A percentile compares a stretch with the other conserved stretches of the same genome.
Conservation (phyloP, 2,113 vertebrate genomes). For the Hiodon alosoides region DNA sequence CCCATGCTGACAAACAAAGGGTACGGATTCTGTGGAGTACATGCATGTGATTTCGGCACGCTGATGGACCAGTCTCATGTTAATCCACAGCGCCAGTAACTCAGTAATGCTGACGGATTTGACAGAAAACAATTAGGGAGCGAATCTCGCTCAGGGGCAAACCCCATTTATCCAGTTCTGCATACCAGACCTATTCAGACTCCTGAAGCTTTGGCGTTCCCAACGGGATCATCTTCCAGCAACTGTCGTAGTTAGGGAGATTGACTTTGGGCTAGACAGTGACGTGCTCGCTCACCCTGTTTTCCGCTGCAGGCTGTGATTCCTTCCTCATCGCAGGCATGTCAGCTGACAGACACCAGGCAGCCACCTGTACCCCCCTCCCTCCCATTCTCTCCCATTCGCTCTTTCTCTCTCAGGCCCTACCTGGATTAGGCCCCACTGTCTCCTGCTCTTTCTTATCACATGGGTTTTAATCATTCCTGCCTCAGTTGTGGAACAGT, state of each 20-base stretch:
- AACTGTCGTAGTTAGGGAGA: not conserved
- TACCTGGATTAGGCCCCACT: not conserved
- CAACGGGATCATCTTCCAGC: not conserved
- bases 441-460: not conserved
- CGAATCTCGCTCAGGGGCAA: not conserved
- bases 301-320: constrained; percentile 18
- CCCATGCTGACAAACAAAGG: not conserved
- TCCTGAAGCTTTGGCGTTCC: not conserved
- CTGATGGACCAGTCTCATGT: not conserved
- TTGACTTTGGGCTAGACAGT: constrained; percentile 11
- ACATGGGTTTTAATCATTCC: constrained; percentile 11
- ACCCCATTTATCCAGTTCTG: not conserved
- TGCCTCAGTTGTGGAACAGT: constrained; percentile 9
- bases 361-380: constrained; percentile 5
- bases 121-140: not conserved
- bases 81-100: not conserved
- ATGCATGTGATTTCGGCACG: not conserved
- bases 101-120: not conserved
- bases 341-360: not conserved
- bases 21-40: not conserved
- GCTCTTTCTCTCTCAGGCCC: not conserved
- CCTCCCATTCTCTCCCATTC: too few relatives aligned
- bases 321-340: not conserved
- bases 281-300: too few relatives aligned
- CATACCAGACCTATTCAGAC: not conserved